Conservation (phyloP, 2,797 vertebrate genomes). For the Heliangelus exortis region DNA sequence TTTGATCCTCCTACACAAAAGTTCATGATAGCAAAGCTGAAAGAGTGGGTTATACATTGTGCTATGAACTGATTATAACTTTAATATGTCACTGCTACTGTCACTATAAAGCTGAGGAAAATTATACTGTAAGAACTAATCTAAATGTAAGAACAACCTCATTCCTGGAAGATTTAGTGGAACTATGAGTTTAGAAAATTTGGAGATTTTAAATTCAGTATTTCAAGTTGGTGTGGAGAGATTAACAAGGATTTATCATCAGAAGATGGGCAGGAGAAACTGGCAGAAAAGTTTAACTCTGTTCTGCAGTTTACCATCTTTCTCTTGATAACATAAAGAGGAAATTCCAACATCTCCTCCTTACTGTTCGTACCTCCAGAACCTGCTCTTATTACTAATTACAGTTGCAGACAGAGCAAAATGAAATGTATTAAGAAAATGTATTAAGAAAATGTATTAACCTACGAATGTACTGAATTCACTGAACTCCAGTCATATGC, state of each 20-base stretch:
- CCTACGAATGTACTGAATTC: not conserved
- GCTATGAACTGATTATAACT: constrained; percentile 55
- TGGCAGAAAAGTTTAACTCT: not conserved
- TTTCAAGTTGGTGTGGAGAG: not conserved
- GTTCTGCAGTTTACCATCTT: not conserved
- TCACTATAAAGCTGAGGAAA: constrained; percentile 34
- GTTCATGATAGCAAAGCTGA: constrained; percentile 61
- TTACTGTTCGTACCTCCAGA: not conserved
- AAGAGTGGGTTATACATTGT: constrained; percentile 34
- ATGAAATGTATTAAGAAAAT: not conserved
- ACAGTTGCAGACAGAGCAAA: not conserved
- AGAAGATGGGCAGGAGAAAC: not conserved
- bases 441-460: not conserved
- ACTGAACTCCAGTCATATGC: not conserved
- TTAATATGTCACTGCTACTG: constrained; percentile 47
- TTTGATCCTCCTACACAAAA: constrained; percentile 67
- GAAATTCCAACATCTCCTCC: not conserved
- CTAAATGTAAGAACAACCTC: constrained; percentile 3
- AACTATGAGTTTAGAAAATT: not conserved
- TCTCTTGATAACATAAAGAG: not conserved
- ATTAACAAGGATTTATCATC: not conserved
- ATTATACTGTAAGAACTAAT: constrained; percentile 19
- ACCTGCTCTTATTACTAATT: not conserved
- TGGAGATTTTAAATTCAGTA: not conserved
- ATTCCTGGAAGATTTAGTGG: not conserved